phyloP scores from a whole-genome alignment of 2,888 invertebrate genomes.

The Zeuzera pyrina region DNA sequence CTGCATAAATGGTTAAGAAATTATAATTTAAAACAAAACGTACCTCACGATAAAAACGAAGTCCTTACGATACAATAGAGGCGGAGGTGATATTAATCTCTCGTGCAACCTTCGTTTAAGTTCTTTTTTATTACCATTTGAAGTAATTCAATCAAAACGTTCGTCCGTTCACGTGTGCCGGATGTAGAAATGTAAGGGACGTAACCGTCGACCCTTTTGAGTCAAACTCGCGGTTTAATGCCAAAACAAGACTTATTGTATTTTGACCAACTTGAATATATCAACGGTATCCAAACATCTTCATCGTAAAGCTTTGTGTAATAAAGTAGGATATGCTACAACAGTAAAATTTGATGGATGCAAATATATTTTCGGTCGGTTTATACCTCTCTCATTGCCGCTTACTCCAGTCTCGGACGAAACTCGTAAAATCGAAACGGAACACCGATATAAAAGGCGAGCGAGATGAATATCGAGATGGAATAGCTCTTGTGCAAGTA shows the following conservation, averaged over 20 bases:
- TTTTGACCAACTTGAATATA: constrained; percentile 19
- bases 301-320: too few relatives aligned
- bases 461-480: constrained; percentile 62
- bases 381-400: constrained; percentile 46
- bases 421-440: constrained; percentile 63
- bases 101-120: constrained; percentile 9
- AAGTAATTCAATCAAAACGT: constrained; percentile 28
- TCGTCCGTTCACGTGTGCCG: constrained; percentile 56
- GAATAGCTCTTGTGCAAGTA: constrained; percentile 52
- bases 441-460: constrained; percentile 52
- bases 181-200: constrained; percentile 53
- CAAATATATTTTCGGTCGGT: constrained; percentile 19
- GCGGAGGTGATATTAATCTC: constrained; percentile 20
- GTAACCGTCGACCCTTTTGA: constrained; percentile 44
- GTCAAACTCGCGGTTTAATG: constrained; percentile 47
- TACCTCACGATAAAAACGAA: background rate
- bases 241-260: constrained; percentile 52
- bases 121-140: constrained; percentile 36
- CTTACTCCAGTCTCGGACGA: constrained; percentile 35
- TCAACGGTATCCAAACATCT: too few relatives aligned
- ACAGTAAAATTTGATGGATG: constrained; percentile 23
- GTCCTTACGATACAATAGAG: constrained; percentile 3
- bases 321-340: constrained; percentile 28
- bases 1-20: background rate
- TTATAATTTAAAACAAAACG: constrained; percentile 2